phyloP scores from a whole-genome alignment of 2,888 invertebrate genomes.

The Therioaphis trifolii region DNA sequence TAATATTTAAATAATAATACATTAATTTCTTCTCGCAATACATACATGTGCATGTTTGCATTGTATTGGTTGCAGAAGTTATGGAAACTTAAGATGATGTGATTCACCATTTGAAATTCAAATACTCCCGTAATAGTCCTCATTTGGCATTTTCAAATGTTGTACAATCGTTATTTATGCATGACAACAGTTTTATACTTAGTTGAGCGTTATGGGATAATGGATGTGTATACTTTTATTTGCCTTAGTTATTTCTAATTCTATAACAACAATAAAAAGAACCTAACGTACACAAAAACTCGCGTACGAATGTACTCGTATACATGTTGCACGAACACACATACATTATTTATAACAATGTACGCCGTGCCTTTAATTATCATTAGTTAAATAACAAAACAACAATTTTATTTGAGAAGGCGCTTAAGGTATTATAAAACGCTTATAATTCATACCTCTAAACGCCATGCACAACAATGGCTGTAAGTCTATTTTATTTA shows the following conservation, averaged over 20 bases:
- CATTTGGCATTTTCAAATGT: background rate
- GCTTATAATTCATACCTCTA: no score
- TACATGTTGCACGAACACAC: no score
- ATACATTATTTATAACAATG: no score
- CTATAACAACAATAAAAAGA: background rate
- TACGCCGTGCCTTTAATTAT: no score
- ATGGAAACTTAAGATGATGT: no score
- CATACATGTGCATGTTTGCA: no score
- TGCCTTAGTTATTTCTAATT: slow-evolving; percentile 2
- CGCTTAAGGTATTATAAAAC: no score
- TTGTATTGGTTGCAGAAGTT: no score
- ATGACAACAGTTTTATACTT: background rate
- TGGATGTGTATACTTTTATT: slow-evolving; percentile 1
- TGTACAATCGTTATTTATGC: background rate
- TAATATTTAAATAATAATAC: no score
- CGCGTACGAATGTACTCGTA: background rate
- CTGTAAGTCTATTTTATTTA: background rate
- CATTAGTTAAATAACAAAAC: no score
- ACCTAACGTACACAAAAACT: background rate
- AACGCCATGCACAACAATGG: background rate
- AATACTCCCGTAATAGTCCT: background rate
- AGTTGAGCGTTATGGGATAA: background rate
- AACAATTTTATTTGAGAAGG: no score
- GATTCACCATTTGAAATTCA: background rate
- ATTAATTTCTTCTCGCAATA: no score